Percentiles rank a stretch among this genome's conserved stretches.
Conservation (phyloP, 2,888 invertebrate species). For the Flexamia atlantica region DNA sequence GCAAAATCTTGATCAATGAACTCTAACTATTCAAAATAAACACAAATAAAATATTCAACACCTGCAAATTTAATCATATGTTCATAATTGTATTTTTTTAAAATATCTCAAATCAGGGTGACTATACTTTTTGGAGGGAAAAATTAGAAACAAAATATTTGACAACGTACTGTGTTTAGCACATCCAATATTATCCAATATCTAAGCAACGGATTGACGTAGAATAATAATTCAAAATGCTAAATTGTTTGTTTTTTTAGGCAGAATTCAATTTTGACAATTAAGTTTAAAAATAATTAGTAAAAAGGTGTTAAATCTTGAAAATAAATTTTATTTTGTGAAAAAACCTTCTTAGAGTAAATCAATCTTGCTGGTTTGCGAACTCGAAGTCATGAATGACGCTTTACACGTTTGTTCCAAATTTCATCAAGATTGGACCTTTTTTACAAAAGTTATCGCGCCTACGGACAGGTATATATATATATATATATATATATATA, state of each 20-base stretch:
- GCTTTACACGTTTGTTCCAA: background rate
- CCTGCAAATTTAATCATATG: too few species aligned
- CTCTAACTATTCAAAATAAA: too few species aligned
- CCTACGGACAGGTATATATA: background rate
- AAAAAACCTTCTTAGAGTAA: background rate
- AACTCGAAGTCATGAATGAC: background rate
- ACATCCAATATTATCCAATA: too few species aligned
- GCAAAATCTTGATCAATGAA: too few species aligned
- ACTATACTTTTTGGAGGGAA: too few species aligned
- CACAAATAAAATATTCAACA: too few species aligned
- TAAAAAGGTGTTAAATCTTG: background rate
- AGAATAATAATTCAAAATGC: background rate
- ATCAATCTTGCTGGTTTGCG: background rate
- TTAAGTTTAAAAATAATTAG: background rate
- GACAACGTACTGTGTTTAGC: too few species aligned
- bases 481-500: conserved; percentile 5
- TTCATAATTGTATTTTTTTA: too few species aligned
- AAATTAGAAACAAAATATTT: too few species aligned
- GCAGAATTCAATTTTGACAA: background rate
- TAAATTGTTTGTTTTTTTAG: background rate
- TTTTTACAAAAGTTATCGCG: background rate
- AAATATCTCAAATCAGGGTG: too few species aligned
- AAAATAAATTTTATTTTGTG: background rate
- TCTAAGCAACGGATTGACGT: background rate
- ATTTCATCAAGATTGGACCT: background rate